Conservation (phyloP, 2,888 invertebrate genomes). For the Tridacna gigas region DNA sequence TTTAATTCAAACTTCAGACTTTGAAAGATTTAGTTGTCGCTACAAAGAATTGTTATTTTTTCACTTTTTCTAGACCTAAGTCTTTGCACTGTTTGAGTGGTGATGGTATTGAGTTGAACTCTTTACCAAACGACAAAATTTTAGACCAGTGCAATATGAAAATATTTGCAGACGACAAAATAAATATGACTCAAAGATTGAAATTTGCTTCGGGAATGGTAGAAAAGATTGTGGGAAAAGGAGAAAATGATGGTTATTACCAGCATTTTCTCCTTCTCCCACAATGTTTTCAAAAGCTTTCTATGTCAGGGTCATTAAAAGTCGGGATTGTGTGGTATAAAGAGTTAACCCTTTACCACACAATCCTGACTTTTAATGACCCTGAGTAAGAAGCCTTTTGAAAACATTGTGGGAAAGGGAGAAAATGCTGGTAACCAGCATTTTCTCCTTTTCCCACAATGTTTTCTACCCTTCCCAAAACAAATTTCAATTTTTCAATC, state of each 20-base stretch:
- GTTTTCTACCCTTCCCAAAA: background rate
- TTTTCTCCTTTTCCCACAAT: background rate
- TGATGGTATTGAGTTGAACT: no score
- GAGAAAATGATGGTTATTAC: background rate
- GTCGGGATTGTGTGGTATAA: background rate
- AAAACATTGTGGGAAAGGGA: background rate
- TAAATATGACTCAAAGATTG: no score
- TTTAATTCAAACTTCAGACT: no score
- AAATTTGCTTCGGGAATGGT: no score
- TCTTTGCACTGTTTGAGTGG: no score
- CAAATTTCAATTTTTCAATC: background rate
- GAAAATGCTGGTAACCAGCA: background rate
- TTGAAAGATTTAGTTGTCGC: no score
- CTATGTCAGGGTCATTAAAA: background rate
- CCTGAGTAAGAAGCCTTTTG: background rate
- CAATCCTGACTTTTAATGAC: background rate
- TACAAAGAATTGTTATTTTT: no score
- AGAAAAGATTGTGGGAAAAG: background rate
- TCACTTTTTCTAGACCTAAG: no score
- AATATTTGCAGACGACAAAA: no score
- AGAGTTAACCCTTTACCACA: background rate
- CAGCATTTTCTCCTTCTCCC: background rate
- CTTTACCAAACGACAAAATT: no score
- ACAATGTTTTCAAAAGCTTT: background rate
- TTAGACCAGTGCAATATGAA: no score